Evolutionary conservation across 2,888 invertebrate genomes (phyloP).

Genomic region (Colostygia pectinataria): DNA sequence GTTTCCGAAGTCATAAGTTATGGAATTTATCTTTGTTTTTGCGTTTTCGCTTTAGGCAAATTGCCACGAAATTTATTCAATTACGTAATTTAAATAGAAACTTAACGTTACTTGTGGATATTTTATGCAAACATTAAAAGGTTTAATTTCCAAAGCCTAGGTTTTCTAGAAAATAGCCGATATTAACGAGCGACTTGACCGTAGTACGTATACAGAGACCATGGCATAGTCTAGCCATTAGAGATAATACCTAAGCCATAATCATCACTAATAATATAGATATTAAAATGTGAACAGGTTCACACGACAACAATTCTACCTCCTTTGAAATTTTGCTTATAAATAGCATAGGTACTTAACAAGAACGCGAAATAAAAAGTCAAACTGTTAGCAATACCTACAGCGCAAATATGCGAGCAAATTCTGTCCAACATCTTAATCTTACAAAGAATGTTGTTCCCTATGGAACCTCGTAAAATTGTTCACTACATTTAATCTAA

Average conservation of each 20-base stretch:
- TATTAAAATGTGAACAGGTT: too few relatives aligned
- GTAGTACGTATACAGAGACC: too few relatives aligned
- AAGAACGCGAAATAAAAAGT: not conserved
- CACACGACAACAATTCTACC: too few relatives aligned
- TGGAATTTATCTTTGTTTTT: slow-evolving; percentile 35
- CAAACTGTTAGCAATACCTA: not conserved
- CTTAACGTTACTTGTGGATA: not conserved
- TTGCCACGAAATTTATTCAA: slow-evolving; percentile 25
- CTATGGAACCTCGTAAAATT: slow-evolving; percentile 53
- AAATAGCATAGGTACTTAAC: too few relatives aligned
- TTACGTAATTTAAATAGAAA: slow-evolving; percentile 19
- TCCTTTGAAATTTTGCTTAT: too few relatives aligned
- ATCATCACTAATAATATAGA: too few relatives aligned
- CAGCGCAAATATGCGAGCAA: slow-evolving; percentile 17
- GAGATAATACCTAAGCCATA: too few relatives aligned
- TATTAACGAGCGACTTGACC: too few relatives aligned
- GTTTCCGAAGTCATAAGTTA: slow-evolving; percentile 32
- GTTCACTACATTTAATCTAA: slow-evolving; percentile 58
- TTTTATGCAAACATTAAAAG: not conserved
- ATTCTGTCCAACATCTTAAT: slow-evolving; percentile 28
- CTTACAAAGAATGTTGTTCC: slow-evolving; percentile 45
- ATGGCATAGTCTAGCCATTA: too few relatives aligned
- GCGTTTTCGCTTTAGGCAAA: slow-evolving; percentile 26
- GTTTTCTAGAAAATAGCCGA: too few relatives aligned
- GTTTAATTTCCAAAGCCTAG: too few relatives aligned